These are phyloP conservation scores for Scyliorhinus canicula DNA, from an alignment of 2,797 vertebrate genomes.

Conservation along the genomic window DNA sequence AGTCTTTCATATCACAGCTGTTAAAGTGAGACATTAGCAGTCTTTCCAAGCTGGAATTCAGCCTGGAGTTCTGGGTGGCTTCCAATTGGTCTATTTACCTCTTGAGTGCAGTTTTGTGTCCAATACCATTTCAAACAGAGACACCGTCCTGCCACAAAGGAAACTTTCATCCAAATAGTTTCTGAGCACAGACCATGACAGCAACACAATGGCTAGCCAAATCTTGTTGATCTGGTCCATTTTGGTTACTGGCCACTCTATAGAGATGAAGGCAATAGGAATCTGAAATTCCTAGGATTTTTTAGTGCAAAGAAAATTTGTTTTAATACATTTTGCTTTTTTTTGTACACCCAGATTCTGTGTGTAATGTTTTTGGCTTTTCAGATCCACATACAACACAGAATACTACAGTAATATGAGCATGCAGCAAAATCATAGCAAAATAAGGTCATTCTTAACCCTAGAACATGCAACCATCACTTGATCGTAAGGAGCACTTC, in stretches of 20 bases:
- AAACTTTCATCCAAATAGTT: not conserved
- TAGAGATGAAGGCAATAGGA: not conserved
- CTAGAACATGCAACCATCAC: not conserved
- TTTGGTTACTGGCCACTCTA: not conserved
- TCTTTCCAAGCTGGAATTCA: not conserved
- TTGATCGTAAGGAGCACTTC: not conserved
- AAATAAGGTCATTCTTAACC: not conserved
- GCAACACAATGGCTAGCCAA: not conserved
- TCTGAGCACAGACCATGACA: not conserved
- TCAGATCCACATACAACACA: not conserved
- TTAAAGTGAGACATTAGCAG: not conserved
- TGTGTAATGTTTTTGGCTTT: not conserved
- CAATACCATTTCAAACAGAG: not conserved
- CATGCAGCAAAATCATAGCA: not conserved
- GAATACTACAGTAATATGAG: not conserved
- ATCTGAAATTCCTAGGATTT: not conserved
- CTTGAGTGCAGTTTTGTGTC: not conserved
- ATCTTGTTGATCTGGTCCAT: not conserved
- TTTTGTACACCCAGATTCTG: not conserved
- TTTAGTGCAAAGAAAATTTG: not conserved
- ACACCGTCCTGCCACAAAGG: not conserved
- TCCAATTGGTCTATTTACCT: not conserved
- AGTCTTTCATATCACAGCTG: not conserved
- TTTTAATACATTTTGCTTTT: not conserved
- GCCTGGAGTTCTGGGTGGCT: not conserved